phyloP scores from a whole-genome alignment of 2,888 invertebrate species.

The Furcula furcula region DNA sequence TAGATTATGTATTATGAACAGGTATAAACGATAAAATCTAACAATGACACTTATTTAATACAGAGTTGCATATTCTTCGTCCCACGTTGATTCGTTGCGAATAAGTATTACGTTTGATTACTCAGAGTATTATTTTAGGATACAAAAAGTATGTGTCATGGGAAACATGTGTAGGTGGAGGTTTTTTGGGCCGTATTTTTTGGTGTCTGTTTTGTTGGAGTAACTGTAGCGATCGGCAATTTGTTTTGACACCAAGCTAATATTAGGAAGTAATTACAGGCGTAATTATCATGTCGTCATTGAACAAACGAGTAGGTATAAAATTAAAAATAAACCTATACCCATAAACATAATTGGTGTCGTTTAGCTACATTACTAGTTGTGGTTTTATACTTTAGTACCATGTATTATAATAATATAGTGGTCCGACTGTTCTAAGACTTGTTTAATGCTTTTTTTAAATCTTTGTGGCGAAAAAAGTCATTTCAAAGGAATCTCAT shows the following conservation, averaged over 20 bases:
- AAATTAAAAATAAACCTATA: too few species aligned
- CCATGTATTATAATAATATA: too few species aligned
- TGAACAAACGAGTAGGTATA: neutral
- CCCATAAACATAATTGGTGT: too few species aligned
- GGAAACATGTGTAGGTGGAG: slow-evolving; percentile 5
- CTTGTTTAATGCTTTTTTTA: too few species aligned
- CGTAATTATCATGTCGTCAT: neutral
- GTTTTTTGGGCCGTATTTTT: slow-evolving; percentile 9
- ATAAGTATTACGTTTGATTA: slow-evolving; percentile 19
- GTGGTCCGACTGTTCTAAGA: too few species aligned
- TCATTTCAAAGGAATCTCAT: too few species aligned
- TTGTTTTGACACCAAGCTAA: neutral
- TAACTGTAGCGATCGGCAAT: neutral
- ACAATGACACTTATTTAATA: slow-evolving; percentile 6
- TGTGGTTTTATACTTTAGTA: too few species aligned
- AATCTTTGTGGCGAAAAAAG: too few species aligned
- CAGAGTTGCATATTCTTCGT: slow-evolving; percentile 5
- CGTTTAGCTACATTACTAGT: too few species aligned
- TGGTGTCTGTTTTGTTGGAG: neutral
- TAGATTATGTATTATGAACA: too few species aligned
- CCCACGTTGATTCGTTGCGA: slow-evolving; percentile 17
- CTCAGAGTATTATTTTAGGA: slow-evolving; percentile 27
- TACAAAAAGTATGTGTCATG: slow-evolving; percentile 33
- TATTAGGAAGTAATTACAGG: neutral
- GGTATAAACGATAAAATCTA: slow-evolving; percentile 7